Evolutionary conservation across 2,888 invertebrate species (phyloP).

Genomic region (Phania funesta): DNA sequence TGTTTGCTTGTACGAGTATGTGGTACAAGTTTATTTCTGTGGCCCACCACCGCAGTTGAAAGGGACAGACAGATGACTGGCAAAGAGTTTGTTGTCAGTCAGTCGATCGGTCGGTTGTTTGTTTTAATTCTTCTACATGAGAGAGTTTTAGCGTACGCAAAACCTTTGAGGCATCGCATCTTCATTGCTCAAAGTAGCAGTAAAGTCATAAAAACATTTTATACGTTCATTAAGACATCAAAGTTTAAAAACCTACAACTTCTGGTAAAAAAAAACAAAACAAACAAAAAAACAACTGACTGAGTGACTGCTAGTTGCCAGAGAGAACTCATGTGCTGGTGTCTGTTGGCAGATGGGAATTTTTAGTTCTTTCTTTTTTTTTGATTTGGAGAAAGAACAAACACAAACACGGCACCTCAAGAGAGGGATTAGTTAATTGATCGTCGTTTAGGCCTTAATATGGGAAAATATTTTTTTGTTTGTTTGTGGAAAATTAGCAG

Average conservation of each 20-base stretch:
- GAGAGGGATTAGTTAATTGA: conserved; percentile 65
- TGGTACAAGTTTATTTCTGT: conserved; percentile 53
- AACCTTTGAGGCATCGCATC: conserved; percentile 54
- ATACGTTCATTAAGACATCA: conserved; percentile 67
- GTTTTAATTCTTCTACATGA: conserved; percentile 49
- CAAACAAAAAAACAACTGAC: too few relatives aligned
- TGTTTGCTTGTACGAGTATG: conserved; percentile 12
- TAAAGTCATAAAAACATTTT: conserved; percentile 65
- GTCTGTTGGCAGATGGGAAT: conserved; percentile 20
- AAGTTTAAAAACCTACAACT: conserved; percentile 58
- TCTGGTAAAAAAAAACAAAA: too few relatives aligned
- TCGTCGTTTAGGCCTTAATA: conserved; percentile 61
- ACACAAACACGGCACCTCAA: conserved; percentile 12
- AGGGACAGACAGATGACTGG: neutral
- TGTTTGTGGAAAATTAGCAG: conserved; percentile 17
- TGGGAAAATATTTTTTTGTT: conserved; percentile 36
- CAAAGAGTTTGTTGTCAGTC: conserved; percentile 31
- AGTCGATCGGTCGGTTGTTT: conserved; percentile 12
- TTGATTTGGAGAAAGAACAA: conserved; percentile 20
- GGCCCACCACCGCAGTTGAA: conserved; percentile 59
- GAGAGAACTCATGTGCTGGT: neutral
- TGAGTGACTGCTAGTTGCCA: neutral
- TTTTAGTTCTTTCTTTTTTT: neutral
- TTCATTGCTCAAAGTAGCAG: conserved; percentile 59
- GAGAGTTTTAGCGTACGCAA: conserved; percentile 59